Percentiles rank a stretch among this genome's conserved stretches.
Evolutionary conservation across 1,140 invertebrate species (phyloP).

Genomic region (Trichomalopsis sarcophagae): DNA sequence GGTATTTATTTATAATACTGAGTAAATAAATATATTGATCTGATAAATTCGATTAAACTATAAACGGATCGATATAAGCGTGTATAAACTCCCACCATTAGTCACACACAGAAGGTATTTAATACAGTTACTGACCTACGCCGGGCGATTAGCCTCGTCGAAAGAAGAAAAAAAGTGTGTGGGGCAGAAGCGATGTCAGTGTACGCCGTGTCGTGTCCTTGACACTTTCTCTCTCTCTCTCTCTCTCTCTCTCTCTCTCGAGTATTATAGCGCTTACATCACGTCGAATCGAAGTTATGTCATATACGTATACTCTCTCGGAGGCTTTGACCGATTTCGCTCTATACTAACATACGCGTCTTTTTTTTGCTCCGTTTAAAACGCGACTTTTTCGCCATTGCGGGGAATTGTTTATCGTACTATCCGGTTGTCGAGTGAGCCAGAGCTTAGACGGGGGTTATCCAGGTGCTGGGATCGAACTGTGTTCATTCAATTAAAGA

Average conservation of each 20-base stretch:
- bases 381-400: neutral
- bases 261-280: neutral
- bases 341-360: neutral
- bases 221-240: slow-evolving; percentile 15
- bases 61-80: no score
- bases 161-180: slow-evolving; percentile 14
- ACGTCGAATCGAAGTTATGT: slow-evolving; percentile 10
- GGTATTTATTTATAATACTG: no score
- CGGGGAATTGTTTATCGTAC: neutral
- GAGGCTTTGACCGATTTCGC: slow-evolving; percentile 23
- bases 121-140: slow-evolving; percentile 9
- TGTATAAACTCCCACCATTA: no score
- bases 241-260: neutral
- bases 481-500: neutral
- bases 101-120: neutral
- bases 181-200: neutral
- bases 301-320: neutral
- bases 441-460: neutral
- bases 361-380: neutral
- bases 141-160: neutral
- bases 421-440: neutral
- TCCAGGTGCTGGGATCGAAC: neutral
- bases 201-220: slow-evolving; percentile 26
- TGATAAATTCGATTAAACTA: no score
- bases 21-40: no score